Percentiles rank a stretch among this genome's conserved stretches.
Evolutionary conservation across 2,113 vertebrate species (phyloP).

Genomic region (Lycaon pictus): DNA sequence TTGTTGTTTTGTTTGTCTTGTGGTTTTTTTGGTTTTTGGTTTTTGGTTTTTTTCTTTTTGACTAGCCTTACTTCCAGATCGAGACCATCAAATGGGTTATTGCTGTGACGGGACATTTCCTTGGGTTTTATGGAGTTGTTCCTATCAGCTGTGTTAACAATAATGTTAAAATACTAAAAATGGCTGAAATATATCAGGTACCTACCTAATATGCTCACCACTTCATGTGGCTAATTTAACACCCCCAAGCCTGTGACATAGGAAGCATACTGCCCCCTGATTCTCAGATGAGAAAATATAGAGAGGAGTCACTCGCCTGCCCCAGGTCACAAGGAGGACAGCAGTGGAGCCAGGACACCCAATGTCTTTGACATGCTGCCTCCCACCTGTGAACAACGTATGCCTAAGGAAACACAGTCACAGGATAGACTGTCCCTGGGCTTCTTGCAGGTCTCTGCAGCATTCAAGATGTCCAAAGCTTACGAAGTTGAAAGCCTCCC

Average conservation of each 20-base stretch:
- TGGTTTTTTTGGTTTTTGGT: background rate
- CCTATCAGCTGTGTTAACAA: background rate
- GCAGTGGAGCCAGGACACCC: background rate
- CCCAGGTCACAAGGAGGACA: background rate
- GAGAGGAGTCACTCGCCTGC: background rate
- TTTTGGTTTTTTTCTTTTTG: background rate
- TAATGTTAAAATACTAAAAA: background rate
- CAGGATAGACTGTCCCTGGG: background rate
- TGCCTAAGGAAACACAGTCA: background rate
- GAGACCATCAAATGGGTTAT: background rate
- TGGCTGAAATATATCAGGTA: background rate
- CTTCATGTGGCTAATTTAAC: background rate
- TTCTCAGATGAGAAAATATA: background rate
- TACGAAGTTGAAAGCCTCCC: background rate
- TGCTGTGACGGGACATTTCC: background rate
- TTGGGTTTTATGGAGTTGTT: background rate
- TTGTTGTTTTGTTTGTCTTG: background rate
- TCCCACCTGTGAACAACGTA: background rate
- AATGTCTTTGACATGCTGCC: fast-evolving
- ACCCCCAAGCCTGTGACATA: background rate
- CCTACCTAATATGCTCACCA: background rate
- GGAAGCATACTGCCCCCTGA: background rate
- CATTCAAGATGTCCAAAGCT: background rate
- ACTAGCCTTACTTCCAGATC: background rate
- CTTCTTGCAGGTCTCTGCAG: background rate